Evolutionary conservation across 2,888 invertebrate species (phyloP).

Genomic region (Callinectes sapidus): DNA sequence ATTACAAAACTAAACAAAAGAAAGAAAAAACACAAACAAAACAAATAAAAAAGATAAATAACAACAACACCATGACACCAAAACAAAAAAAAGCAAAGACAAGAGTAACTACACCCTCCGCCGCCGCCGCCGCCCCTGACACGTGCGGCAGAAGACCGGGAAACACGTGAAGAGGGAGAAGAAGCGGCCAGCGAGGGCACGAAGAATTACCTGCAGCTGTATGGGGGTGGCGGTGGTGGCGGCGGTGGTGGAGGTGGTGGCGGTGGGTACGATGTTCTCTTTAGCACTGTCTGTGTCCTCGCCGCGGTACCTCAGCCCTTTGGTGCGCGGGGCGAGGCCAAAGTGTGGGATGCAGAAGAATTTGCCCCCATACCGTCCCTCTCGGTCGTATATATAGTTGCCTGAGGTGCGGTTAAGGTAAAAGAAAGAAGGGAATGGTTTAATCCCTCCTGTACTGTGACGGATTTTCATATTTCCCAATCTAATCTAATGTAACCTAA

Average conservation of each 20-base stretch:
- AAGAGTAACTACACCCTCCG: neutral
- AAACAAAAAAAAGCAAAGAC: neutral
- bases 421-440: too few relatives aligned
- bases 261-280: slow-evolving; percentile 53
- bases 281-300: slow-evolving; percentile 51
- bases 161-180: slow-evolving; percentile 9
- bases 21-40: neutral
- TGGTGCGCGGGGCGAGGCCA: slow-evolving; percentile 66
- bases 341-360: slow-evolving; percentile 82
- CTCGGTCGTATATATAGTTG: slow-evolving; percentile 84
- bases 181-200: neutral
- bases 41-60: neutral
- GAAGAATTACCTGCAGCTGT: slow-evolving; percentile 39
- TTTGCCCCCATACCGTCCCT: slow-evolving; percentile 81
- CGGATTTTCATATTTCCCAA: too few relatives aligned
- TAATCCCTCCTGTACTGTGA: too few relatives aligned
- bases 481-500: neutral
- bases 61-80: neutral
- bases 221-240: slow-evolving; percentile 40
- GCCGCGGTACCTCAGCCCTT: slow-evolving; percentile 47
- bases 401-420: neutral
- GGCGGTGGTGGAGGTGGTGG: slow-evolving; percentile 38
- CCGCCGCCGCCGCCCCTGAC: neutral
- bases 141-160: neutral
- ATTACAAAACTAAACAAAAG: neutral